A percentile compares a stretch with the other conserved stretches of the same genome.
These are phyloP conservation scores for Ectemnius cavifrons DNA, from an alignment of 2,888 invertebrate species.

Conservation along the genomic window DNA sequence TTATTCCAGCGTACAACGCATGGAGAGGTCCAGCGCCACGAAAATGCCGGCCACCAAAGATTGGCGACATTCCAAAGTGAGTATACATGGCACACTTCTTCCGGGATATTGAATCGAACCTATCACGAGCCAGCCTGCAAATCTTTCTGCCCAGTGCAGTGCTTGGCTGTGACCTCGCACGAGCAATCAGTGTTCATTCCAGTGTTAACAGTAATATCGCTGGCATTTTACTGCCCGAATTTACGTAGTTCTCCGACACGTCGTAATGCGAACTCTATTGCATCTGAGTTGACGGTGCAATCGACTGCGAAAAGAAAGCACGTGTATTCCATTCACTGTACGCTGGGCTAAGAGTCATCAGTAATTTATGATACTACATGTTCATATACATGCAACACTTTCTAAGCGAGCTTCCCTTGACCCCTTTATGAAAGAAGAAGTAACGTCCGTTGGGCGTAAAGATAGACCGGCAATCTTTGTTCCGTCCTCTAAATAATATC, in stretches of 20 bases:
- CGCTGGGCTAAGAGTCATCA: background rate
- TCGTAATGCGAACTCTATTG: background rate
- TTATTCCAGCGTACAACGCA: slow-evolving; percentile 68
- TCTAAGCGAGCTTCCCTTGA: background rate
- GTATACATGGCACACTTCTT: slow-evolving; percentile 34
- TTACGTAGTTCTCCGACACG: background rate
- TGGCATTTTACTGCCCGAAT: background rate
- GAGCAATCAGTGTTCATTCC: too few species aligned
- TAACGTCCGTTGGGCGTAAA: slow-evolving; percentile 1
- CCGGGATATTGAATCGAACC: too few species aligned
- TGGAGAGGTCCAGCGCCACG: slow-evolving; percentile 67
- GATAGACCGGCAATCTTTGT: background rate
- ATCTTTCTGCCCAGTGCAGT: too few species aligned
- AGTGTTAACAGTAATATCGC: background rate
- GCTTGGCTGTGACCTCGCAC: too few species aligned
- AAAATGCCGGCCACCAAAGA: slow-evolving; percentile 71
- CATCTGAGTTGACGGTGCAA: background rate
- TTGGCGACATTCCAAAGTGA: slow-evolving; percentile 72
- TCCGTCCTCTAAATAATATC: background rate
- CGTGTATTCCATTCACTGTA: background rate
- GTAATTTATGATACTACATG: slow-evolving; percentile 3
- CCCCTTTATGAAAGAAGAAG: background rate
- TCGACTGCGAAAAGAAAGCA: background rate
- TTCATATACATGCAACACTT: background rate
- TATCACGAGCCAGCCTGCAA: too few species aligned